These are phyloP conservation scores for Hypothenemus hampei DNA, from an alignment of 1,140 invertebrate genomes.

Conservation along the genomic window DNA sequence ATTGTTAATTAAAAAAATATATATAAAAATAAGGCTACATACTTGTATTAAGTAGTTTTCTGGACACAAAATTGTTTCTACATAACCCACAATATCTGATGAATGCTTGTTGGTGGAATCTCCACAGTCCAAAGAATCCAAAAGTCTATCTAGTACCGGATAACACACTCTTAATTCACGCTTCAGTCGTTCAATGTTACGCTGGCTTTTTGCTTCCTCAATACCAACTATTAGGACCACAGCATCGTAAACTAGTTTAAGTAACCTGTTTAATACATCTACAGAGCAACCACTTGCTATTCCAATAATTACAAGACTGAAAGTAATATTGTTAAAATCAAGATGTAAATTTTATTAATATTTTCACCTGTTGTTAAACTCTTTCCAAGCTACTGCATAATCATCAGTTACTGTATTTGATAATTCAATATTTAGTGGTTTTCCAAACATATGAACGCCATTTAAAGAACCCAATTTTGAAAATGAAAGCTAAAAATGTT, in stretches of 20 bases:
- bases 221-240: conserved; percentile 74
- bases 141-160: conserved; percentile 65
- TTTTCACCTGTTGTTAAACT: conserved; percentile 51
- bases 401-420: conserved; percentile 62
- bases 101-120: conserved; percentile 52
- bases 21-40: background rate
- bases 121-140: conserved; percentile 66
- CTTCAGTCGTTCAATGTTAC: conserved; percentile 75
- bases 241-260: conserved; percentile 67
- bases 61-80: conserved; percentile 60
- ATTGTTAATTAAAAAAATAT: conserved; percentile 1
- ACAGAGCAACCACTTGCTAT: conserved; percentile 61
- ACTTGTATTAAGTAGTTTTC: conserved; percentile 69
- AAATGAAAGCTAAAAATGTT: conserved; percentile 64
- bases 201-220: conserved; percentile 66
- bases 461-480: conserved; percentile 75
- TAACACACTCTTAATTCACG: conserved; percentile 69
- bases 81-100: conserved; percentile 58
- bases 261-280: conserved; percentile 56
- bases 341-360: too few relatives aligned
- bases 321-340: conserved; percentile 1
- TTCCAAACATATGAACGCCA: conserved; percentile 79
- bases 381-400: conserved; percentile 69
- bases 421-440: conserved; percentile 62
- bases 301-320: conserved; percentile 60